phyloP scores from a whole-genome alignment of 2,888 invertebrate species.

The Hylaea fasciaria region DNA sequence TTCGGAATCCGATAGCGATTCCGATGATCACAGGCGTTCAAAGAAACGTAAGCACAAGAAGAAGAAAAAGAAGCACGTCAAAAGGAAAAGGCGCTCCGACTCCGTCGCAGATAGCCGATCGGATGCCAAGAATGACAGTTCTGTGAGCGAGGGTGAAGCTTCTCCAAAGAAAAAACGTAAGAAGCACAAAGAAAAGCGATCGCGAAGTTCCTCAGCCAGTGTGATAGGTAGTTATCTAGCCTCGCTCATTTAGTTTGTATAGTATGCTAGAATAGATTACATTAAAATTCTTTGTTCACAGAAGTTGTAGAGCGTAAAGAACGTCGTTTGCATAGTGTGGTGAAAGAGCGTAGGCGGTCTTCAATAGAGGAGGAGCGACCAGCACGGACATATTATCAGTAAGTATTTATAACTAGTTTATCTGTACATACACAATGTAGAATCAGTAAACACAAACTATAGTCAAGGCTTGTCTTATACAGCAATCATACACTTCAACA shows the following conservation, averaged over 20 bases:
- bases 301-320: constrained; percentile 55
- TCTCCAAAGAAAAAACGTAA: constrained; percentile 75
- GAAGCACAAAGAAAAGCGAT: constrained; percentile 77
- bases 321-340: constrained; percentile 74
- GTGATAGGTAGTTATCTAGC: constrained; percentile 56
- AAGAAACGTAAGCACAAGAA: constrained; percentile 83
- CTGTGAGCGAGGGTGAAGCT: constrained; percentile 73
- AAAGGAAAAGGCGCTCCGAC: constrained; percentile 73
- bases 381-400: constrained; percentile 77
- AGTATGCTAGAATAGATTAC: not conserved
- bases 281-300: constrained; percentile 27
- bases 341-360: constrained; percentile 70
- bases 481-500: too few relatives aligned
- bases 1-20: constrained; percentile 75
- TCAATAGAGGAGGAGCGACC: constrained; percentile 69
- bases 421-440: too few relatives aligned
- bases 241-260: not conserved
- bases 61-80: constrained; percentile 81
- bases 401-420: constrained; percentile 49
- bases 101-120: constrained; percentile 64
- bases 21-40: constrained; percentile 69
- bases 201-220: constrained; percentile 63
- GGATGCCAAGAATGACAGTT: constrained; percentile 59
- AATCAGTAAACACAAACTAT: not conserved
- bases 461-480: not conserved